Evolutionary conservation across 2,797 vertebrate genomes (phyloP).

Genomic region (Peromyscus melanophrys): DNA sequence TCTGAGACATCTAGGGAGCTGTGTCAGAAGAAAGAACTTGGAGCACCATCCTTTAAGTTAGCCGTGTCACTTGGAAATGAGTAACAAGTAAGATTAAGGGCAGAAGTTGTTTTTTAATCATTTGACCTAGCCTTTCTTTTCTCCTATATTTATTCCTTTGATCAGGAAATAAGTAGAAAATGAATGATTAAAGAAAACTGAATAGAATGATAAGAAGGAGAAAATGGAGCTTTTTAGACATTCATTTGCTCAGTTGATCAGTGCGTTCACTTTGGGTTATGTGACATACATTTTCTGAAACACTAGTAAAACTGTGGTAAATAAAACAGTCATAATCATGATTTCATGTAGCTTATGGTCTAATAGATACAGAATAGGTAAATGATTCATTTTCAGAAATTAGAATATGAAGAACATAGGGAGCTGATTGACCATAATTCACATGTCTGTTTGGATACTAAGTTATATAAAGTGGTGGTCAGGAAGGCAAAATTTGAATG

Average conservation of each 20-base stretch:
- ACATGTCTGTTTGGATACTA: neutral
- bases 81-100: neutral
- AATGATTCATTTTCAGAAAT: neutral
- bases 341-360: neutral
- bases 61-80: neutral
- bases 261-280: neutral
- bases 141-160: neutral
- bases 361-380: neutral
- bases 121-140: neutral
- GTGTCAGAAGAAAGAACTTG: neutral
- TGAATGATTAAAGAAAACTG: neutral
- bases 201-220: neutral
- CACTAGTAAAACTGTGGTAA: neutral
- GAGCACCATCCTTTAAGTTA: neutral
- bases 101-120: neutral
- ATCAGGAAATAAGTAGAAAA: neutral
- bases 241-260: neutral
- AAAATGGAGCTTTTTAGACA: neutral
- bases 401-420: neutral
- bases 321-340: neutral
- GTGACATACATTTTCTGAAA: neutral
- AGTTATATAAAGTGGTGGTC: neutral
- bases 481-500: slow-evolving; percentile 36
- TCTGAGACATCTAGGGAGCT: neutral
- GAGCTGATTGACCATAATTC: neutral